Base-by-base conservation (phyloP, 1,140 invertebrate species). In the Heliconius melpomene region DNA sequence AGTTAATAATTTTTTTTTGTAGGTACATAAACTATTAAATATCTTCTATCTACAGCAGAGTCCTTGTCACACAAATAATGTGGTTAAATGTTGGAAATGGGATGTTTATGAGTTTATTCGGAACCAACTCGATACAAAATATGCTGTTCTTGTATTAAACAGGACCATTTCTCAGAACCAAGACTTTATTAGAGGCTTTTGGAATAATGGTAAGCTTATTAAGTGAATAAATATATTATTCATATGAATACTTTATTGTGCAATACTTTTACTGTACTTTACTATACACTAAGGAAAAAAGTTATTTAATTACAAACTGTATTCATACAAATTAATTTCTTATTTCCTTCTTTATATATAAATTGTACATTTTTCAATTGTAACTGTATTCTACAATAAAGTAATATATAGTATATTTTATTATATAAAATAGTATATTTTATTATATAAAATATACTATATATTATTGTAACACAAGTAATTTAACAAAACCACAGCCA, bases 81-180 rank as follows among this genome's bases (percentile, higher is more conserved):
- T 79, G 3, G 70, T 86, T 3, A 89, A 87, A 60, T 85, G 85
- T 60, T 91, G 87, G 84, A 86, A 89, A 80, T 94, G 91, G 92
- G 86, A 92, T 78, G 76, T 92, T 0, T 75, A 74, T 72, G 81
- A 82, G n/a, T 77, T 91, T 8, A 83, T 86, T 54, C 81, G 82
- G 16, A 77, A 74, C 11, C 79, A 84, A 76, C 32, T 54, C 8
- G 26, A 77, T 52, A 60, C 70, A 1, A 91, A 86, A 72, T 93
- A 93, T 93, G 93, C 90, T 9, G 79, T 94, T 11, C 40, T 93
- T n/a, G 82, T 94, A 52, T 80, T 94, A 46, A 94, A 94, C 74
- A 81, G 91, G 1, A 88, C 89, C 23, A 85, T 94, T 40, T 78
- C 82, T 50, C 91, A 91, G 75, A 89, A 86, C 72, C 75, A 82